Conservation (phyloP, 1,140 invertebrate genomes). For the Drosophila virilis region DNA sequence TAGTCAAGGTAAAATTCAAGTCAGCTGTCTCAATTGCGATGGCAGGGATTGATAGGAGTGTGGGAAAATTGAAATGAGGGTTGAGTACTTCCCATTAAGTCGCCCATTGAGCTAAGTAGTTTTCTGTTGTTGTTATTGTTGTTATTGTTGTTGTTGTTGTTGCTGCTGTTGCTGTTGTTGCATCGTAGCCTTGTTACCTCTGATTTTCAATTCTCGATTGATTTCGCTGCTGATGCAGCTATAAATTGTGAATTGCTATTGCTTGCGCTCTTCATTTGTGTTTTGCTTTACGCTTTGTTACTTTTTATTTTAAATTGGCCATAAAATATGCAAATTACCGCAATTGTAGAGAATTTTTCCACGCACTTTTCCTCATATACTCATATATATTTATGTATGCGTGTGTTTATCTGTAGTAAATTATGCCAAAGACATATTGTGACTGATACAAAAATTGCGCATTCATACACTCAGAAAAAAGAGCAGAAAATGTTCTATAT, state of each 20-base stretch:
- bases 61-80: too few relatives aligned
- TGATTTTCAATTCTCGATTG: constrained; percentile 31
- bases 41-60: too few relatives aligned
- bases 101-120: background rate
- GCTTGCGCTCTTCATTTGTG: constrained; percentile 70
- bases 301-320: constrained; percentile 72
- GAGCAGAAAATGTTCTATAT: too few relatives aligned
- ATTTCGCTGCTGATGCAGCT: constrained; percentile 54
- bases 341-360: constrained; percentile 24
- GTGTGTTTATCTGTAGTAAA: constrained; percentile 2
- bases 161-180: constrained; percentile 26
- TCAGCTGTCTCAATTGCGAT: too few relatives aligned
- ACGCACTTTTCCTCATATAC: constrained; percentile 8
- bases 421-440: background rate
- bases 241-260: constrained; percentile 67
- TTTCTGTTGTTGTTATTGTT: constrained; percentile 22
- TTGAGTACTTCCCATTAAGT: background rate
- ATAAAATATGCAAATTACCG: constrained; percentile 73
- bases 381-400: constrained; percentile 6
- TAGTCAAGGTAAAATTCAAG: too few relatives aligned
- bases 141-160: constrained; percentile 29
- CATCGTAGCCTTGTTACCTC: constrained; percentile 49
- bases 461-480: background rate
- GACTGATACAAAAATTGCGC: constrained; percentile 1
- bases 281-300: constrained; percentile 60